These are phyloP conservation scores for Lithophane leautieri DNA, from an alignment of 2,888 invertebrate genomes.

Conservation along the genomic window DNA sequence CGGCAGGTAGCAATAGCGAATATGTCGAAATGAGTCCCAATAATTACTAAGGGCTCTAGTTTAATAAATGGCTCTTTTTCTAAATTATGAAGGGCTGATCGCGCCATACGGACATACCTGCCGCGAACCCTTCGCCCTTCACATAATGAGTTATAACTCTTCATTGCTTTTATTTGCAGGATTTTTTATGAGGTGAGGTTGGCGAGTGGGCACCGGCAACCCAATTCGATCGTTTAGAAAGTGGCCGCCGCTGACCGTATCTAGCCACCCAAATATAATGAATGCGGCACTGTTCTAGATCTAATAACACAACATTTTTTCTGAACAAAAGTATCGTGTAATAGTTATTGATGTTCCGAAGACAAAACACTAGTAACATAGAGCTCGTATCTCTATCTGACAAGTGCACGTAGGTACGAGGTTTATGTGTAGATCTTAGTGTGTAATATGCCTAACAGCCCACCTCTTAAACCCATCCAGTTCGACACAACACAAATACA, in stretches of 20 bases:
- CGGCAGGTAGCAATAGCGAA: conserved; percentile 90
- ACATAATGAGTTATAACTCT: conserved; percentile 82
- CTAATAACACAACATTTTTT: conserved; percentile 16
- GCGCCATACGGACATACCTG: conserved; percentile 90
- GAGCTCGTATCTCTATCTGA: neutral
- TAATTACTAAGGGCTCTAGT: conserved; percentile 89
- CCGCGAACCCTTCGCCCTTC: conserved; percentile 84
- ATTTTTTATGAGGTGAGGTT: conserved; percentile 67
- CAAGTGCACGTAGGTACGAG: neutral
- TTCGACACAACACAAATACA: conserved; percentile 53
- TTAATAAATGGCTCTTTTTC: conserved; percentile 90
- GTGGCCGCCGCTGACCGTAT: conserved; percentile 50
- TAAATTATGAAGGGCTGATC: conserved; percentile 88
- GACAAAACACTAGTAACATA: conserved; percentile 27
- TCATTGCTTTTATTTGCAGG: conserved; percentile 80
- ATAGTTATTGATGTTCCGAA: conserved; percentile 14
- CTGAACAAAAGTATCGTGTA: conserved; percentile 1
- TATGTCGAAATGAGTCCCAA: conserved; percentile 86
- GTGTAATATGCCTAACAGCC: conserved; percentile 25
- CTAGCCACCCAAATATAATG: conserved; percentile 45
- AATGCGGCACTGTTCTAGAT: conserved; percentile 7
- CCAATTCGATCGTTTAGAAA: conserved; percentile 59
- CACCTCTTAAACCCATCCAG: conserved; percentile 58
- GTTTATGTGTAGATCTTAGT: conserved; percentile 16
- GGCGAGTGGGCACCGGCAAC: conserved; percentile 51